Evolutionary conservation across 2,113 vertebrate genomes (phyloP).

Genomic region (Perca fluviatilis): DNA sequence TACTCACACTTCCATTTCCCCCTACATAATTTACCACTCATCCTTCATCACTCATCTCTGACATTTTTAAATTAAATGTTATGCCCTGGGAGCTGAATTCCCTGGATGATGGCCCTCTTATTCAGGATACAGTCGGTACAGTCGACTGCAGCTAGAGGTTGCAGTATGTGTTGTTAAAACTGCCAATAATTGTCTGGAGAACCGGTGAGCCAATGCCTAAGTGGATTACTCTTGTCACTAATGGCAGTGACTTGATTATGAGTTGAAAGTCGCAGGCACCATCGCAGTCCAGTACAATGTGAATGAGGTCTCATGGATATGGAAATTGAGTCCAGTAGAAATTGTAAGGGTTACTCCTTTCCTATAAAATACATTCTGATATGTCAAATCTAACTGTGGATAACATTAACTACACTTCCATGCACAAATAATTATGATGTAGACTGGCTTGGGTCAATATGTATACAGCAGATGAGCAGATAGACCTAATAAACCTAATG

Average conservation of each 20-base stretch:
- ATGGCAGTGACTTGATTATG: conserved; percentile 67
- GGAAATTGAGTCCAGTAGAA: conserved; percentile 44
- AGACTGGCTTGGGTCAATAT: neutral
- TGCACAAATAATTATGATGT: neutral
- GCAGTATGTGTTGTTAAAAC: conserved; percentile 59
- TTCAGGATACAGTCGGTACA: conserved; percentile 57
- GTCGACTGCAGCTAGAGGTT: conserved; percentile 47
- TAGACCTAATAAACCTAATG: neutral
- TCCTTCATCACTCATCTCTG: conserved; percentile 77
- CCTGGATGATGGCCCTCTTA: conserved; percentile 47
- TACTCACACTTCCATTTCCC: conserved; percentile 39
- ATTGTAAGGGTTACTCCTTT: conserved; percentile 22
- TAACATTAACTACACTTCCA: neutral
- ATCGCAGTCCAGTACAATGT: conserved; percentile 33
- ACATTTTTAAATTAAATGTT: conserved; percentile 78
- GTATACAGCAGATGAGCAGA: neutral
- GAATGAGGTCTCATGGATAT: conserved; percentile 19
- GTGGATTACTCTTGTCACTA: conserved; percentile 73
- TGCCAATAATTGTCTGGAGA: conserved; percentile 75
- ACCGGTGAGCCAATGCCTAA: conserved; percentile 67
- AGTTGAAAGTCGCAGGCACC: conserved; percentile 56
- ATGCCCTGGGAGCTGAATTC: conserved; percentile 61
- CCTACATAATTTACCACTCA: conserved; percentile 55
- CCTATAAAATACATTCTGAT: neutral
- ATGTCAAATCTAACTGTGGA: neutral